Conservation (phyloP, 2,888 invertebrate genomes). For the Agriopis marginaria region DNA sequence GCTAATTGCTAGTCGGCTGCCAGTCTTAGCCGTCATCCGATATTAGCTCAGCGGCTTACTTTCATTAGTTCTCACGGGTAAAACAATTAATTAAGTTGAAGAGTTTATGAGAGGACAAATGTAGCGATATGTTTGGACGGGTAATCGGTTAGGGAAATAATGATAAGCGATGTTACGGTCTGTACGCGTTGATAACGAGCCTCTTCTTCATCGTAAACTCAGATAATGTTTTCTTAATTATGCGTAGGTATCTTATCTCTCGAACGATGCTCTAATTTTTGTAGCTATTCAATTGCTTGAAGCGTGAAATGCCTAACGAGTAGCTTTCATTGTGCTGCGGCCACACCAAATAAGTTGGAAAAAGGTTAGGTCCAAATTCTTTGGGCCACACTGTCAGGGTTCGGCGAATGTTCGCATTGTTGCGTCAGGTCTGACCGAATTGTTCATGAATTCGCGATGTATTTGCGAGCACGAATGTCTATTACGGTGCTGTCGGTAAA, state of each 20-base stretch:
- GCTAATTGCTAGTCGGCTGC: slow-evolving; percentile 47
- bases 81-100: slow-evolving; percentile 36
- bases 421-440: too few species aligned
- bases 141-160: slow-evolving; percentile 15
- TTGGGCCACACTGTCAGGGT: too few species aligned
- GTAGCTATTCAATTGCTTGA: too few species aligned
- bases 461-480: too few species aligned
- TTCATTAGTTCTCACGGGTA: slow-evolving; percentile 43
- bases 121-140: slow-evolving; percentile 34
- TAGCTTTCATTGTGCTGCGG: too few species aligned
- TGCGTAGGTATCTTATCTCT: not conserved
- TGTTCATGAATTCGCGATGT: too few species aligned
- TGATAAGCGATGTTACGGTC: slow-evolving; percentile 15
- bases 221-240: slow-evolving; percentile 10
- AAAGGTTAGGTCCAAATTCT: too few species aligned
- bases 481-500: too few species aligned
- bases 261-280: not conserved
- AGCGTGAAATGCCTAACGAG: not conserved
- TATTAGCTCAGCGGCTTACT: slow-evolving; percentile 38
- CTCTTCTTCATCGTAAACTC: not conserved
- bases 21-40: slow-evolving; percentile 37
- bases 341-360: too few species aligned
- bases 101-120: slow-evolving; percentile 31
- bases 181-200: not conserved
- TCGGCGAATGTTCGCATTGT: too few species aligned